phyloP scores from a whole-genome alignment of 2,797 vertebrate genomes.

The Pogoniulus pusillus region DNA sequence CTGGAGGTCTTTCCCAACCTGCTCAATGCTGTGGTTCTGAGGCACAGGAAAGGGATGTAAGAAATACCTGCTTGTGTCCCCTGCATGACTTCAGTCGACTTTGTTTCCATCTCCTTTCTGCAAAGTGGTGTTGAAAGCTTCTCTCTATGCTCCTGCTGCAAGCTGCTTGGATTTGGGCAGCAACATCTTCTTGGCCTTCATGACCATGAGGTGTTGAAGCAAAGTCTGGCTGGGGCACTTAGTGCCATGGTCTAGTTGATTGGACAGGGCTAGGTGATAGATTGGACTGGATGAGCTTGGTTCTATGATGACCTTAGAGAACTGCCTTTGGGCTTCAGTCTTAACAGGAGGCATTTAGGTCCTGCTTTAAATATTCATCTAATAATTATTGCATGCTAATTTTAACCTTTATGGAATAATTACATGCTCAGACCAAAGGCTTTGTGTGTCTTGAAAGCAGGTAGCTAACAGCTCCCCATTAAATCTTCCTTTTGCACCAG shows the following conservation, averaged over 20 bases:
- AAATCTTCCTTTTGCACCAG: not conserved
- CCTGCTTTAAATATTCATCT: not conserved
- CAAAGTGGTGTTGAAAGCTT: too few relatives aligned
- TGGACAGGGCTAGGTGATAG: too few relatives aligned
- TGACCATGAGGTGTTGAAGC: too few relatives aligned
- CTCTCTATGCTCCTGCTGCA: accelerated
- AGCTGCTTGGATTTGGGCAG: not conserved
- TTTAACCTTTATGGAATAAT: not conserved
- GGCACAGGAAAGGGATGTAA: too few relatives aligned
- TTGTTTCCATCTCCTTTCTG: not conserved
- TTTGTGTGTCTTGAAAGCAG: not conserved
- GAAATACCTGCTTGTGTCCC: too few relatives aligned
- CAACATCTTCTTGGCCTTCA: not conserved
- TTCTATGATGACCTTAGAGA: too few relatives aligned
- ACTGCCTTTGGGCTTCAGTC: not conserved
- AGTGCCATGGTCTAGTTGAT: too few relatives aligned
- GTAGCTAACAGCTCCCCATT: accelerated
- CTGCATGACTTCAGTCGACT: not conserved
- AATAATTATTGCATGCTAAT: not conserved
- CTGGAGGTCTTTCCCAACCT: too few relatives aligned
- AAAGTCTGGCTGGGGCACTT: too few relatives aligned
- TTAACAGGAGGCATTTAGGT: not conserved
- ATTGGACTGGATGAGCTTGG: too few relatives aligned
- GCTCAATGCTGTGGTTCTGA: too few relatives aligned
- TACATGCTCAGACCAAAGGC: not conserved